These are phyloP conservation scores for Phrixothrix hirtus DNA, from an alignment of 2,888 invertebrate genomes.

Conservation along the genomic window DNA sequence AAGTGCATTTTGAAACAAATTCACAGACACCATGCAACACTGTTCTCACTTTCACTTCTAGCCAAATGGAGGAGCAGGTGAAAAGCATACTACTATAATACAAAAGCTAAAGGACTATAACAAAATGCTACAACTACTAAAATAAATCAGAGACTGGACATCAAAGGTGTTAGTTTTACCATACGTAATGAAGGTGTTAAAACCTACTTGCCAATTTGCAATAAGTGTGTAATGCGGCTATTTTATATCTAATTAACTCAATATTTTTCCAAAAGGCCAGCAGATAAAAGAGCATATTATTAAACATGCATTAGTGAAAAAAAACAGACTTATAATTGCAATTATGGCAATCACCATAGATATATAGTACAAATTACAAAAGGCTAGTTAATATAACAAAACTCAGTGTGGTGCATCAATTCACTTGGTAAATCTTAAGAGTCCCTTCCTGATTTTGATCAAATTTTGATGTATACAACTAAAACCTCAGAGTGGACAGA, in stretches of 20 bases:
- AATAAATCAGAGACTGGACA: slow-evolving; percentile 55
- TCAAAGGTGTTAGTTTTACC: slow-evolving; percentile 53
- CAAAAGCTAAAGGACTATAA: slow-evolving; percentile 42
- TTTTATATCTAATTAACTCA: too few relatives aligned
- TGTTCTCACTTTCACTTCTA: slow-evolving; percentile 29
- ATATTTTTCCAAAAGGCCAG: slow-evolving; percentile 1
- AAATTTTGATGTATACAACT: too few relatives aligned
- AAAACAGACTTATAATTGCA: too few relatives aligned
- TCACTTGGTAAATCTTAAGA: too few relatives aligned
- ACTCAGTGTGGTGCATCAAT: too few relatives aligned
- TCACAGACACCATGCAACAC: slow-evolving; percentile 23
- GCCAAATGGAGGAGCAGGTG: slow-evolving; percentile 37
- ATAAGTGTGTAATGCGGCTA: slow-evolving; percentile 4
- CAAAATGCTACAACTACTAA: slow-evolving; percentile 43
- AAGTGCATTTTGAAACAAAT: slow-evolving; percentile 7
- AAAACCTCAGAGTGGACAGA: too few relatives aligned
- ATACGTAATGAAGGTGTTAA: slow-evolving; percentile 45
- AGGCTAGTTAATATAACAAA: too few relatives aligned
- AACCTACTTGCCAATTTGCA: slow-evolving; percentile 31
- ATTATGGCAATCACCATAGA: too few relatives aligned
- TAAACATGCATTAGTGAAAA: too few relatives aligned
- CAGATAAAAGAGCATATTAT: neutral
- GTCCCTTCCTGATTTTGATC: too few relatives aligned
- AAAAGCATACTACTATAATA: slow-evolving; percentile 21
- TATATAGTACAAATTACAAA: too few relatives aligned